Conservation (phyloP, 2,888 invertebrate species). For the Cataglyphis livida region DNA sequence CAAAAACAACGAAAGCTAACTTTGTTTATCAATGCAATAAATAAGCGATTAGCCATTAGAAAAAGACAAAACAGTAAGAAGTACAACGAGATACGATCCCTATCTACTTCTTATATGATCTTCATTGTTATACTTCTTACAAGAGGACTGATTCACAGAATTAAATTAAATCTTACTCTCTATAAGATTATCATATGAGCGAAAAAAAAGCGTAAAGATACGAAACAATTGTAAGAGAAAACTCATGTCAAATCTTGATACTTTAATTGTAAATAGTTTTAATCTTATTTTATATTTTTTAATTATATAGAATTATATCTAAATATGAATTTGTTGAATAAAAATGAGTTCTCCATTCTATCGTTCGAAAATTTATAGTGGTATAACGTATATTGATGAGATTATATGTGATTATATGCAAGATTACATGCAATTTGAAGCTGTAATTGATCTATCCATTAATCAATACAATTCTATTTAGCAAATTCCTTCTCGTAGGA, state of each 20-base stretch:
- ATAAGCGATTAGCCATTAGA: neutral
- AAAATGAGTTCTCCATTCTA: neutral
- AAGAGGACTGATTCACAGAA: neutral
- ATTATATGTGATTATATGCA: neutral
- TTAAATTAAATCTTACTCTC: slow-evolving; percentile 1
- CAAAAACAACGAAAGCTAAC: neutral
- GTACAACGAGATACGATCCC: neutral
- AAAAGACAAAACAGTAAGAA: neutral
- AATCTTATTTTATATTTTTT: neutral
- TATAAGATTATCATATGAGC: neutral
- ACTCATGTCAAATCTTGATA: slow-evolving; percentile 4
- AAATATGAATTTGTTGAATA: neutral
- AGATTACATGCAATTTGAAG: neutral
- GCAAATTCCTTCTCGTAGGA: neutral
- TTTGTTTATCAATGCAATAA: neutral
- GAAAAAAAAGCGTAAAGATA: neutral
- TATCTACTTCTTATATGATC: neutral
- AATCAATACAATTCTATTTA: neutral
- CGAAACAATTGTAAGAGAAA: neutral
- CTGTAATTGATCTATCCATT: neutral
- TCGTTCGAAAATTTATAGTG: neutral
- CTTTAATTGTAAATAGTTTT: neutral
- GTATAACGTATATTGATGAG: slow-evolving; percentile 3
- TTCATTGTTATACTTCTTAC: neutral
- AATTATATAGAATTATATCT: neutral